These are phyloP conservation scores for Podarcis cretensis DNA, from an alignment of 2,113 vertebrate species.

Conservation along the genomic window DNA sequence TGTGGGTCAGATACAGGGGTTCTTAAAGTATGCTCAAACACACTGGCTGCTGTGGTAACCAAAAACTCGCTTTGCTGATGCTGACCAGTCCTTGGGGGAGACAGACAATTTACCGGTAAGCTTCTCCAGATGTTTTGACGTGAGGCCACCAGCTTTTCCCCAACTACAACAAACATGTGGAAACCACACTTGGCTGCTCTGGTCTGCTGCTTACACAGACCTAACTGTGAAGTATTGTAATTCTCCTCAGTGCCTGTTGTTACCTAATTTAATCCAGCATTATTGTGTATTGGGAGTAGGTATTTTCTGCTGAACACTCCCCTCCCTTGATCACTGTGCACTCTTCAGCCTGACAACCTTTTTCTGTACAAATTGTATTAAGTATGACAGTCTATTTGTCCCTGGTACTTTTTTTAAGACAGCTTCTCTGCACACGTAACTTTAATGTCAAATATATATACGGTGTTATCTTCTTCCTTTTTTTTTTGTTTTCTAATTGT, in stretches of 20 bases:
- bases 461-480: neutral
- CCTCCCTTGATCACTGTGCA: slow-evolving; percentile 49
- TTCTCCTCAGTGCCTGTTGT: slow-evolving; percentile 64
- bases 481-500: slow-evolving; percentile 39
- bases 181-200: slow-evolving; percentile 5
- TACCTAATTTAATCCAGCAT: slow-evolving; percentile 44
- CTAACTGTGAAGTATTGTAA: slow-evolving; percentile 58
- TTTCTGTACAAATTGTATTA: slow-evolving; percentile 46
- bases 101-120: neutral
- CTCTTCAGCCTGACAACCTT: slow-evolving; percentile 36
- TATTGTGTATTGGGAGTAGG: slow-evolving; percentile 48
- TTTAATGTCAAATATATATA: slow-evolving; percentile 49
- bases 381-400: slow-evolving; percentile 12
- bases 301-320: neutral
- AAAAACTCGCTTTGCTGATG: neutral
- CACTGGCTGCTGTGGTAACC: neutral
- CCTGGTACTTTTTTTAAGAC: neutral
- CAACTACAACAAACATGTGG: neutral
- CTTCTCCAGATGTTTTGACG: neutral
- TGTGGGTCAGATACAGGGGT: neutral
- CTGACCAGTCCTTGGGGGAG: neutral
- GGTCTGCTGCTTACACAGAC: slow-evolving; percentile 19
- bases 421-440: slow-evolving; percentile 40
- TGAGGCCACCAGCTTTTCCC: neutral
- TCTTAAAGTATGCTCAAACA: neutral